Evolutionary conservation across 2,113 vertebrate species (phyloP), one percentile per base, ranked within the genome.

Genomic region (Emydocephalus ijimae): DNA sequence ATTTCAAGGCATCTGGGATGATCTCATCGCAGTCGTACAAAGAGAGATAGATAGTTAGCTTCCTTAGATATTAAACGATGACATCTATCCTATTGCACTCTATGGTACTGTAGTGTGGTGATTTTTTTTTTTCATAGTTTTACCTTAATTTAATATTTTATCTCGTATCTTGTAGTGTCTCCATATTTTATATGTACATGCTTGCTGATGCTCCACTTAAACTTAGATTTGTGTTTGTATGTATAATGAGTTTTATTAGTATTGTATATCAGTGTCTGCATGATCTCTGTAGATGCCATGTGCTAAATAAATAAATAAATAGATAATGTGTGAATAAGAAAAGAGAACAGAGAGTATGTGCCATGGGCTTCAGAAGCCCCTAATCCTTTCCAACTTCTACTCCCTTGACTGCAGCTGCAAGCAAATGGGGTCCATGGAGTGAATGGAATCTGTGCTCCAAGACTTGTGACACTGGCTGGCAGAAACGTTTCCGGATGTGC

Each of bases 391-490:
- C 91, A 0, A 2, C 56, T 64, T 94, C 92, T 81, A 89, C 93
- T 88, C 94, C 94, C 86, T 88, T 93, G 26, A 96, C 61, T 15
- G 7, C n/a, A 98, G 98, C 97, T 8, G 99, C 98, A 74, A 98
- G 99, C 95, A 99, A 98, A 93, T 99, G 99, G 99, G 99, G 99
- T 8, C 98, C 98, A 0, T 99, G 99, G 99, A 99, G 99, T 93
- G 98, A 99, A 87, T 99, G 99, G 99, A 99, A 98, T 94, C 97
- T 98, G 93, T 99, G 99, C 97, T 99, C 99, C 95, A 99, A 99
- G 97, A 99, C 99, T 0, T 99, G 99, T 1, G 99, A 99, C 97
- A 99, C 98, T 0, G 99, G 99, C 86, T 99, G 98, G 98, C 99
- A 99, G 98, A 98, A 98, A 5, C 99, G 99, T 93, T 98, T 99